A percentile compares a stretch with the other conserved stretches of the same genome.
Conservation (phyloP, 2,113 vertebrate species). For the Okapia johnstoni region DNA sequence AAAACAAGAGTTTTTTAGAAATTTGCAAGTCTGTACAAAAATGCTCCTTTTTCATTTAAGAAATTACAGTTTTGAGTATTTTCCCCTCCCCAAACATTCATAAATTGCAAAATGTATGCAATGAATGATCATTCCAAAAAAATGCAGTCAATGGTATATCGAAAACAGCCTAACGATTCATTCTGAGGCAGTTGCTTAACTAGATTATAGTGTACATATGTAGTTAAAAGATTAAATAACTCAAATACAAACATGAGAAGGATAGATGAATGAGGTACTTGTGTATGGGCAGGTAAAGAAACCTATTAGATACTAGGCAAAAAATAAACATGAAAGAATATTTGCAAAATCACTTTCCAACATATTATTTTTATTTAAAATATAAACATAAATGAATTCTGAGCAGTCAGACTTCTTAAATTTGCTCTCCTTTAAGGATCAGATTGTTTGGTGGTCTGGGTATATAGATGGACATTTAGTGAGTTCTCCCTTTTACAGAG, state of each 20-base stretch:
- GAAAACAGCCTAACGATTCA: not conserved
- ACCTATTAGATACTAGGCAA: not conserved
- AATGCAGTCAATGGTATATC: not conserved
- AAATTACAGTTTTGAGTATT: not conserved
- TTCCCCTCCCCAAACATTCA: not conserved
- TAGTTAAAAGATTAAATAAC: not conserved
- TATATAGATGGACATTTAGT: not conserved
- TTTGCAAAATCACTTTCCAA: not conserved
- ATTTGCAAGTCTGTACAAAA: not conserved
- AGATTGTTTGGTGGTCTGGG: not conserved
- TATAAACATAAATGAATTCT: not conserved
- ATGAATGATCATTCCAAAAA: not conserved
- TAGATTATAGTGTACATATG: not conserved
- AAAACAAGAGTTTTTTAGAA: not conserved
- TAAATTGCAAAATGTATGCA: not conserved
- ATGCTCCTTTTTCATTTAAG: not conserved
- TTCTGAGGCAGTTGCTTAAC: not conserved
- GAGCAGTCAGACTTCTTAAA: not conserved
- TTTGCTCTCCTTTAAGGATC: not conserved
- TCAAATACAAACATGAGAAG: not conserved
- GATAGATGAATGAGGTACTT: not conserved
- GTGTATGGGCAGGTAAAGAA: not conserved
- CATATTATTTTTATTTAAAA: not conserved
- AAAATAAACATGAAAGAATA: not conserved
- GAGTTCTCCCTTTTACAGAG: not conserved